Base-by-base conservation (phyloP, 2,113 vertebrate species). In the Anarrhichthys ocellatus region DNA sequence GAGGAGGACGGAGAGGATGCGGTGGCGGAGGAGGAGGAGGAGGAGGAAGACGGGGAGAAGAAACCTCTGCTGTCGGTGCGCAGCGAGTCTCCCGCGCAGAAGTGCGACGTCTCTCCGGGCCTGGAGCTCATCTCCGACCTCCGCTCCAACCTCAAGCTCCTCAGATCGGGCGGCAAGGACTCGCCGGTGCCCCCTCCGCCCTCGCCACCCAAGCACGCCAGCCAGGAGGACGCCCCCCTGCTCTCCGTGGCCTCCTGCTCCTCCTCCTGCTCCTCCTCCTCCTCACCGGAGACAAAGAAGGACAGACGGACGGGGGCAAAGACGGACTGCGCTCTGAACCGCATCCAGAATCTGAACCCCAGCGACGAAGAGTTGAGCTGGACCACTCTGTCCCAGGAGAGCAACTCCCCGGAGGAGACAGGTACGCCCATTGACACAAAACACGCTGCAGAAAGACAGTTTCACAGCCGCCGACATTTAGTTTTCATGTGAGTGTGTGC, bases 301-400 rank as follows among this genome's bases (percentile, higher is more conserved):
- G 98, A 99, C 88, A 94, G 98, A 58, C 96, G 97, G 93, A 97
- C 97, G 0, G 98, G 98, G 0, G 97, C 97, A 58, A 99, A 99
- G 92, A 98, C 98, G 0, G 98, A 99, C 76, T 98, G 97, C 3
- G 98, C 97, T 0, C 95, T 99, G 44, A 98, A 98, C 73, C 96
- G 98, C 73, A 99, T 99, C 93, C 98, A 99, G 92, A 99, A 97
- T 92, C 91, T 99, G 88, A 98, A 96, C 3, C 97, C 97, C 0
- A 99, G 98, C 0, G 98, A 99, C 3, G 98, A 99, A 89, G 98
- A 99, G 88, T 96, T 98, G 71, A 99, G 98, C 91, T 99, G 98
- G 98, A 99, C 98, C 3, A 99, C 98, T 0, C 86, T 99, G 91
- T 99, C 98, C 58, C 97, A 99, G 79, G 98, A 98, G 91, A 99